phyloP scores from a whole-genome alignment of 2,888 invertebrate genomes.

The Clanis bilineata region DNA sequence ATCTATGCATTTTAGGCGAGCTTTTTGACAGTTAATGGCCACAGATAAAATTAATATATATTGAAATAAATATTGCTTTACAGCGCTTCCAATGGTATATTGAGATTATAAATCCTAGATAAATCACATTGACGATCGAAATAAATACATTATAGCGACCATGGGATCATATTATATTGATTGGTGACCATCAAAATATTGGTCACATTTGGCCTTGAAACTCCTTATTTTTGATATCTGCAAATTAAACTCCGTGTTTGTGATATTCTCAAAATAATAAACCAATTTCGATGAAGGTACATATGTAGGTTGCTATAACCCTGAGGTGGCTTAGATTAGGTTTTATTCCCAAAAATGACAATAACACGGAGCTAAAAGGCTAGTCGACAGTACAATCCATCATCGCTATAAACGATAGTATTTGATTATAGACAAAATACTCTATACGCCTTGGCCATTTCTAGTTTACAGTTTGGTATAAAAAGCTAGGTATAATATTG shows the following conservation, averaged over 20 bases:
- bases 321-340: no score
- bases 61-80: neutral
- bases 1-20: conserved; percentile 11
- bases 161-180: neutral
- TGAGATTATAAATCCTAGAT: neutral
- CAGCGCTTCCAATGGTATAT: neutral
- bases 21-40: conserved; percentile 1
- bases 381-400: neutral
- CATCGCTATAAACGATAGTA: neutral
- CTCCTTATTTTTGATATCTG: no score
- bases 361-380: no score
- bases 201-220: no score
- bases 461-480: conserved; percentile 16
- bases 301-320: no score
- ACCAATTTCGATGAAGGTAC: no score
- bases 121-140: neutral
- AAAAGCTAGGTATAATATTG: conserved; percentile 32
- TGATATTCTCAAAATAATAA: no score
- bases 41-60: neutral
- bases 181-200: neutral
- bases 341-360: no score
- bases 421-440: neutral
- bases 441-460: conserved; percentile 10
- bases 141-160: neutral
- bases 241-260: no score